Percentiles rank a stretch among this genome's conserved stretches.
Evolutionary conservation across 2,113 vertebrate genomes (phyloP).

Genomic region (Cochlearius cochlearius): DNA sequence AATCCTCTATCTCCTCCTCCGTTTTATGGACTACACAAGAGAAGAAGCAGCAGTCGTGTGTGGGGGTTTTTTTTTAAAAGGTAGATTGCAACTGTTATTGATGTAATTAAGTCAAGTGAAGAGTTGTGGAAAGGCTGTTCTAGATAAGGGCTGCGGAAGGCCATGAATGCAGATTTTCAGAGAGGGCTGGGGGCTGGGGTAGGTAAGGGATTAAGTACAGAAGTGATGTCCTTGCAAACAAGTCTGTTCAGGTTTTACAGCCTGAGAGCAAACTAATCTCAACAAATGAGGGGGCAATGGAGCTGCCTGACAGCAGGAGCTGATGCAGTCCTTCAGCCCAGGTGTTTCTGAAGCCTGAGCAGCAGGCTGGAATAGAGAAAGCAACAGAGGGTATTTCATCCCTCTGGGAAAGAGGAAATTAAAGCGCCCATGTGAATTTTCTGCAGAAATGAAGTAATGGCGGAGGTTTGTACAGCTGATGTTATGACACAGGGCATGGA

Average conservation of each 20-base stretch:
- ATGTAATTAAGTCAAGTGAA: not conserved
- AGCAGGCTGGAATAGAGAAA: not conserved
- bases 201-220: not conserved
- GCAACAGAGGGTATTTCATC: not conserved
- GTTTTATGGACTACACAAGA: not conserved
- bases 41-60: not conserved
- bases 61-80: not conserved
- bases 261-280: not conserved
- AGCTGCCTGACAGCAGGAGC: not conserved
- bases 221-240: not conserved
- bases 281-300: not conserved
- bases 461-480: not conserved
- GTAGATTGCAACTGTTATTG: not conserved
- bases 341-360: not conserved
- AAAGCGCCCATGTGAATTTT: not conserved
- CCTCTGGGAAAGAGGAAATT: not conserved
- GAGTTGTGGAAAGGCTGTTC: not conserved
- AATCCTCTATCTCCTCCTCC: not conserved
- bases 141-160: not conserved
- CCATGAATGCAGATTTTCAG: not conserved
- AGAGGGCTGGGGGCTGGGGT: too few relatives aligned
- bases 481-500: accelerated
- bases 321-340: not conserved
- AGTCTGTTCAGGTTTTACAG: not conserved
- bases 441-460: not conserved